Base-by-base conservation (phyloP, 2,888 invertebrate species). In the Caenorhabditis angaria region DNA sequence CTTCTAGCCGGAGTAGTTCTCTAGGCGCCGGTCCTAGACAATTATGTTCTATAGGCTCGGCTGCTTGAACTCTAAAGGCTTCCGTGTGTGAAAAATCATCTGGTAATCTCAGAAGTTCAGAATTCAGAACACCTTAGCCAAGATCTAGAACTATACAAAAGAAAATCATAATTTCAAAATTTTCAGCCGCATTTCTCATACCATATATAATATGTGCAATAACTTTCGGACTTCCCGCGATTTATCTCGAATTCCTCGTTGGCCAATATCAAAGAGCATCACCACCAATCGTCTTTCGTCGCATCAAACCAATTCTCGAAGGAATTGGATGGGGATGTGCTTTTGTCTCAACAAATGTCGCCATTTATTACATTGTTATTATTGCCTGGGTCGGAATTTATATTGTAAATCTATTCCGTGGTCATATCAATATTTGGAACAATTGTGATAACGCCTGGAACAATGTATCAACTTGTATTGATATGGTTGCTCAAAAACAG, bases 271-370 rank as follows among this genome's bases (percentile, higher is more conserved):
- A 68, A 28, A 48, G 69, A 12, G 65, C 50, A 14, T 64, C 65
- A 2, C 73, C 73, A 0, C 68, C 73, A 6, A 35, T 65, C 4
- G 32, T 67, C 18, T 73, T 69, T 51, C 58, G 65, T 18, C 51
- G 65, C 29, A 56, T 73, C 3, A 58, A 57, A 59, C 73, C 68
- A 27, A 27, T 69, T 28, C 28, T 69, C 5, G 67, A 68, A 81
- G 83, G 95, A 86, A 93, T 94, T 81, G 96, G 95, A 69, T 90
- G 96, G 83, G 94, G 94, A 70, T 94, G 94, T 88, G 94, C 95
- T 77, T 92, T 95, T 88, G 93, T 95, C 88, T 94, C 95, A 80
- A 94, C 95, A 90, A 90, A 61, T n/a, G 73, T 82, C 22, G 73
- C 82, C 6, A 70, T 85, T 48, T 85, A 82, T 72, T 85, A 85